Percentiles rank a stretch among this genome's conserved stretches.
phyloP scores from a whole-genome alignment of 2,888 invertebrate genomes.

The Andrena fulva region DNA sequence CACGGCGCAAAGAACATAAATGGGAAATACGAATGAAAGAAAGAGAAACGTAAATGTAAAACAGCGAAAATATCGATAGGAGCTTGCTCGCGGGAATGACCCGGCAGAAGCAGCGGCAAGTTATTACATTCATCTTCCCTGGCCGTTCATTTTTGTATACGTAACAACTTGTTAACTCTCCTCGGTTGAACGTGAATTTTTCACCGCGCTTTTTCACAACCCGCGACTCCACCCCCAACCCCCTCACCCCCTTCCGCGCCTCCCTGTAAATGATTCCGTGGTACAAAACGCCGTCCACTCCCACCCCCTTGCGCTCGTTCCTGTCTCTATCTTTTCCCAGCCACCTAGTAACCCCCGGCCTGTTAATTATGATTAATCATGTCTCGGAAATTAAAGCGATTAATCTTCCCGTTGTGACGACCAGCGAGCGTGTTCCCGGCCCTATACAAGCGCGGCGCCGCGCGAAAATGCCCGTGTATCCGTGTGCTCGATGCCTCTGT shows the following conservation, averaged over 20 bases:
- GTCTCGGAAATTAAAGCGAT: constrained; percentile 83
- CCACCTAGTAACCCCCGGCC: constrained; percentile 63
- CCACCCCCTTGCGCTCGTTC: neutral
- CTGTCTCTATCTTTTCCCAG: constrained; percentile 26
- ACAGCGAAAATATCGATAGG: neutral
- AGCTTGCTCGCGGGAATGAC: neutral
- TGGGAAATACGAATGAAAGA: neutral
- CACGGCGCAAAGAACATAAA: neutral
- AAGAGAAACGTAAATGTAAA: neutral
- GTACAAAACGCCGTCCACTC: neutral
- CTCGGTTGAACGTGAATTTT: constrained; percentile 43
- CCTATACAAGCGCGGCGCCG: constrained; percentile 18
- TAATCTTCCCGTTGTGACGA: constrained; percentile 78
- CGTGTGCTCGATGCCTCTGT: constrained; percentile 50
- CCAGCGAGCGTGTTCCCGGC: constrained; percentile 35
- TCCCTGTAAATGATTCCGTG: constrained; percentile 46
- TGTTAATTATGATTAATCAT: constrained; percentile 84
- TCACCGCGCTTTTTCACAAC: constrained; percentile 2
- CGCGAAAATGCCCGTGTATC: constrained; percentile 1
- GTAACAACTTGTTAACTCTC: constrained; percentile 55
- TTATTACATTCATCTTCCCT: constrained; percentile 42
- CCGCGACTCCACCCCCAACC: neutral
- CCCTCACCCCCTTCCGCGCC: neutral
- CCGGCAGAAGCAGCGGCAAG: constrained; percentile 8
- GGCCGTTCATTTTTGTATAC: constrained; percentile 31